phyloP scores from a whole-genome alignment of 2,888 invertebrate species.

The Allacma fusca region DNA sequence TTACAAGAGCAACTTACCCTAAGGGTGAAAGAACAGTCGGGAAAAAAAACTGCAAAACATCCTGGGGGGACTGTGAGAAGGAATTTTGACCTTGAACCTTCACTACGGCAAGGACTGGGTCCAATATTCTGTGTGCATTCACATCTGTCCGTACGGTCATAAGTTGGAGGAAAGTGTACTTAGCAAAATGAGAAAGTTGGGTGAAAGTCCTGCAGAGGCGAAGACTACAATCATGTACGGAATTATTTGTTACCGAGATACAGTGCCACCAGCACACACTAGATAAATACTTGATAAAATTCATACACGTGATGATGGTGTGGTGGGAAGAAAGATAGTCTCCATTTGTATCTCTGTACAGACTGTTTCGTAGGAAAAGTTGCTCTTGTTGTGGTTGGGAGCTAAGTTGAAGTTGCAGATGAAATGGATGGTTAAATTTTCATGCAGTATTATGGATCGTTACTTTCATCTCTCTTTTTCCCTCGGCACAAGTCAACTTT shows the following conservation, averaged over 20 bases:
- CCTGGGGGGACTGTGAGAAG: too few relatives aligned
- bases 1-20: too few relatives aligned
- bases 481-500: conserved; percentile 13
- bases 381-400: neutral
- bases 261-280: neutral
- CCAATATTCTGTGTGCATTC: too few relatives aligned
- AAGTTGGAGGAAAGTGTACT: neutral
- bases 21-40: too few relatives aligned
- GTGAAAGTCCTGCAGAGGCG: neutral
- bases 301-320: conserved; percentile 8
- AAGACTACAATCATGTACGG: neutral
- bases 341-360: neutral
- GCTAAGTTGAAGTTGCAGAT: conserved; percentile 28
- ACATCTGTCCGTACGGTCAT: neutral
- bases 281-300: conserved; percentile 13
- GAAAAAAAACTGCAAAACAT: too few relatives aligned
- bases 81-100: too few relatives aligned
- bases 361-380: neutral
- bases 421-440: conserved; percentile 51
- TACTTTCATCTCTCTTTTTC: conserved; percentile 41
- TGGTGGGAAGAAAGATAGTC: neutral
- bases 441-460: conserved; percentile 48
- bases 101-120: too few relatives aligned
- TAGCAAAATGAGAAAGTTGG: conserved; percentile 11
- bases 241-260: neutral